Evolutionary conservation across 2,797 vertebrate genomes (phyloP).

Genomic region (Sardinella longiceps): DNA sequence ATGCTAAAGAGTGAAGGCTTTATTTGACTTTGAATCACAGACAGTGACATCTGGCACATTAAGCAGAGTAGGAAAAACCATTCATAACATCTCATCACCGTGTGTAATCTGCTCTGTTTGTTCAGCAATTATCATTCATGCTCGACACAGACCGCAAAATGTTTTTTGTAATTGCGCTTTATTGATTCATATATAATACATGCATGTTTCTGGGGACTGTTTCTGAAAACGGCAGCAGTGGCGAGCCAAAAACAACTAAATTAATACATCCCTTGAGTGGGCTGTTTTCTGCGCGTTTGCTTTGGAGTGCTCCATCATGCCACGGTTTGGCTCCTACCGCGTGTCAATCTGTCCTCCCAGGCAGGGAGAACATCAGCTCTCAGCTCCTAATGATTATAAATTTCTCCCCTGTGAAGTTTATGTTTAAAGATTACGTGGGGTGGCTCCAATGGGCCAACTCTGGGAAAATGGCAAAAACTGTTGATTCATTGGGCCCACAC

Average conservation of each 20-base stretch:
- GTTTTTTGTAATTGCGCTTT: neutral
- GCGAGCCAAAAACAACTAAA: neutral
- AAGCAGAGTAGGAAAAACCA: neutral
- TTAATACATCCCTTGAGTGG: neutral
- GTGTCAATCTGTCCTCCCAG: conserved; percentile 19
- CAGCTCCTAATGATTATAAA: conserved; percentile 8
- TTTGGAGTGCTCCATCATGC: conserved; percentile 11
- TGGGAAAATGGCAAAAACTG: conserved; percentile 4
- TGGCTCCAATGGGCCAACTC: neutral
- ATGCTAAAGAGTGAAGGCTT: neutral
- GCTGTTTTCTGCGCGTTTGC: neutral
- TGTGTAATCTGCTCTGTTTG: neutral
- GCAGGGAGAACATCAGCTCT: neutral
- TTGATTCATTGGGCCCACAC: neutral
- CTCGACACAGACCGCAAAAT: neutral
- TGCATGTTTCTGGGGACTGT: neutral
- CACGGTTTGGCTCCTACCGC: neutral
- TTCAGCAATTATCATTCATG: neutral
- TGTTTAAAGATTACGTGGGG: conserved; percentile 15
- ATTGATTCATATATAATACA: neutral
- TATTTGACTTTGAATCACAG: neutral
- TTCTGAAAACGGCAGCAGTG: neutral
- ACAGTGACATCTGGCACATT: neutral
- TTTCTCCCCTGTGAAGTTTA: conserved; percentile 4
- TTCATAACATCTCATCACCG: neutral